These are phyloP conservation scores for Eptesicus fuscus DNA, from an alignment of 2,113 vertebrate genomes.

Conservation along the genomic window DNA sequence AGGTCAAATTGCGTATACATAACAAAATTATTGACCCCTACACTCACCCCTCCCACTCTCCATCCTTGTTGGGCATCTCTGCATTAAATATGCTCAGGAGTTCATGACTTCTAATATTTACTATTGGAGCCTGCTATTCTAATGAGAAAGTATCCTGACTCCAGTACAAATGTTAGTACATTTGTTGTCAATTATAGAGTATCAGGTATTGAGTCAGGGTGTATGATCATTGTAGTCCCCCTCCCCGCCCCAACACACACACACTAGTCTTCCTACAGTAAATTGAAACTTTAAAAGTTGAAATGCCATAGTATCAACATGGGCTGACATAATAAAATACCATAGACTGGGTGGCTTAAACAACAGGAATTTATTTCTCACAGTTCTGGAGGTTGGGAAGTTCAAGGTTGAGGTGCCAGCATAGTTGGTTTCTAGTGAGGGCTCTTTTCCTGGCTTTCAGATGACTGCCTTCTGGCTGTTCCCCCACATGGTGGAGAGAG, in stretches of 20 bases:
- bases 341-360: neutral
- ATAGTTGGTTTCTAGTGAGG: neutral
- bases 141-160: neutral
- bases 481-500: neutral
- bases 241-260: too few species aligned
- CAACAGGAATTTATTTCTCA: neutral
- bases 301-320: neutral
- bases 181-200: neutral
- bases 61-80: neutral
- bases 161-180: neutral
- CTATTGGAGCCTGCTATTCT: neutral
- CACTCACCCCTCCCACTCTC: accelerated
- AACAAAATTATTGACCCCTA: neutral
- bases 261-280: neutral
- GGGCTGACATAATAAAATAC: neutral
- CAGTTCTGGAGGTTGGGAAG: neutral
- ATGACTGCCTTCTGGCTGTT: neutral
- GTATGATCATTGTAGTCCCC: neutral
- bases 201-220: neutral
- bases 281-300: neutral
- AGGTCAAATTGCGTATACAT: neutral
- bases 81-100: neutral
- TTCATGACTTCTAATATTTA: neutral
- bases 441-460: neutral
- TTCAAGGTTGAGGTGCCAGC: too few species aligned